Evolutionary conservation across 1,140 invertebrate genomes (phyloP).

Genomic region (Drosophila pandora): DNA sequence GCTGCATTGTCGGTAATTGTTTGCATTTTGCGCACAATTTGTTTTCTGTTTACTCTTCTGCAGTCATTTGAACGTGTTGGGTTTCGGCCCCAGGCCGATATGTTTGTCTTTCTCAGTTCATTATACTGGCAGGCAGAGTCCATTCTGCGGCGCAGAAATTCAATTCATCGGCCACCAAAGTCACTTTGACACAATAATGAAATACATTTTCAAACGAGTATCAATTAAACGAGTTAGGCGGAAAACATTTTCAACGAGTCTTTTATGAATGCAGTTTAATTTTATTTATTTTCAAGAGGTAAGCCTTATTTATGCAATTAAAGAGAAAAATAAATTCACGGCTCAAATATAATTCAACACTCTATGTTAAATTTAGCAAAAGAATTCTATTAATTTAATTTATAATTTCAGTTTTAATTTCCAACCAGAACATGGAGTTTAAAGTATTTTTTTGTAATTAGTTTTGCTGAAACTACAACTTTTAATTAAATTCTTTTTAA

Average conservation of each 20-base stretch:
- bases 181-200: conserved; percentile 3
- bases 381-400: neutral
- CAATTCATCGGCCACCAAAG: conserved; percentile 6
- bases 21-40: conserved; percentile 42
- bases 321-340: neutral
- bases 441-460: neutral
- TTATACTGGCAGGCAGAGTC: neutral
- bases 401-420: neutral
- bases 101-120: conserved; percentile 22
- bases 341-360: neutral
- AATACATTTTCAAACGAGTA: neutral
- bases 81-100: conserved; percentile 1
- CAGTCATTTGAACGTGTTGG: neutral
- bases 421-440: no score
- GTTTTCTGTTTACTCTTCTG: conserved; percentile 28
- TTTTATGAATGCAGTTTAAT: neutral
- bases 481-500: conserved; percentile 27
- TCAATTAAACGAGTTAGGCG: conserved; percentile 1
- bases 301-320: neutral
- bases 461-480: neutral
- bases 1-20: conserved; percentile 46
- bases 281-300: neutral
- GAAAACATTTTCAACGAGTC: neutral
- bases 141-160: neutral
- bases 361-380: neutral